Percentiles rank a stretch among this genome's conserved stretches.
phyloP scores from a whole-genome alignment of 2,888 invertebrate genomes.

The Amphipoea lucens region DNA sequence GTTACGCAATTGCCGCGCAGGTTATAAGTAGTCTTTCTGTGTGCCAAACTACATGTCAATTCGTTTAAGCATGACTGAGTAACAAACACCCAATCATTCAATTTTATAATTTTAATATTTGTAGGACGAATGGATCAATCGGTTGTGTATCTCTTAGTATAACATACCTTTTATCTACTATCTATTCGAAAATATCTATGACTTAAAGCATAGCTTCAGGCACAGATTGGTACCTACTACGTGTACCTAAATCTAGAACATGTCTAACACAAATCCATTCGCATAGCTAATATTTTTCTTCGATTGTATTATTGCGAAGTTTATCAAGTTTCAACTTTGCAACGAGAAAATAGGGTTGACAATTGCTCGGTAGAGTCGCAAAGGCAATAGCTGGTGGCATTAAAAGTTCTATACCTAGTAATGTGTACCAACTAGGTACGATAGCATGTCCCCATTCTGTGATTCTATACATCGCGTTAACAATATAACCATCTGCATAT shows the following conservation, averaged over 20 bases:
- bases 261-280: slow-evolving; percentile 25
- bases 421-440: slow-evolving; percentile 25
- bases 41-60: not conserved
- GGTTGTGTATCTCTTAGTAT: too few relatives aligned
- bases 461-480: slow-evolving; percentile 26
- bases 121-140: not conserved
- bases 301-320: not conserved
- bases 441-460: slow-evolving; percentile 29
- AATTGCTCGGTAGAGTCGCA: not conserved
- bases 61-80: not conserved
- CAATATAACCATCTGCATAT: slow-evolving; percentile 18
- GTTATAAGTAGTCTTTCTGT: not conserved
- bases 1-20: too few relatives aligned
- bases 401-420: slow-evolving; percentile 33
- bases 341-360: not conserved
- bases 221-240: not conserved
- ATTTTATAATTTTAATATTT: not conserved
- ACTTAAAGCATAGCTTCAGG: not conserved
- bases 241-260: slow-evolving; percentile 14
- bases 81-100: not conserved
- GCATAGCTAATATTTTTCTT: slow-evolving; percentile 38
- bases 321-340: slow-evolving; percentile 18
- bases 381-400: slow-evolving; percentile 29
- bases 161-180: not conserved
- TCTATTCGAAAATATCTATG: not conserved